A percentile compares a stretch with the other conserved stretches of the same genome.
Conservation (phyloP, 2,888 invertebrate genomes). For the Troides aeacus region DNA sequence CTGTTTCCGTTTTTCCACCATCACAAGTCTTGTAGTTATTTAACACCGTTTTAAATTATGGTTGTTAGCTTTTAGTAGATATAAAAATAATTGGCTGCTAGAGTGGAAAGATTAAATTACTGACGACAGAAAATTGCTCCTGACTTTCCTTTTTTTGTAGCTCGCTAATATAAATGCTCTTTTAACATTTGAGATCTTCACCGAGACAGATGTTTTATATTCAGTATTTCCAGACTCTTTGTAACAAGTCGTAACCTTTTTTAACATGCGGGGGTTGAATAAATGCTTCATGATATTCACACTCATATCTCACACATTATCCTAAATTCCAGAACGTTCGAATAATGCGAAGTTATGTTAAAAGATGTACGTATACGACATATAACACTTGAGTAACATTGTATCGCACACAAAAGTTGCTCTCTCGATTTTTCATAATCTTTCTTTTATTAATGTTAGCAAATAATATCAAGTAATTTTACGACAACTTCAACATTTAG, state of each 20-base stretch:
- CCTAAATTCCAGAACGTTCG: neutral
- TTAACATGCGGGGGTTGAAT: conserved; percentile 18
- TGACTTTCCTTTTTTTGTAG: neutral
- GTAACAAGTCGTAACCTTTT: conserved; percentile 14
- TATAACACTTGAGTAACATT: neutral
- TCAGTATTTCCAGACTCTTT: conserved; percentile 1
- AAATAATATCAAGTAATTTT: too few relatives aligned
- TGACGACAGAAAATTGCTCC: too few relatives aligned
- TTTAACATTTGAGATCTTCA: neutral
- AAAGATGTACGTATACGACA: neutral
- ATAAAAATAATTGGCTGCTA: too few relatives aligned
- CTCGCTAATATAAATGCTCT: neutral
- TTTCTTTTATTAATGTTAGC: too few relatives aligned
- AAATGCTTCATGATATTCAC: conserved; percentile 6
- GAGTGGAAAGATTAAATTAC: too few relatives aligned
- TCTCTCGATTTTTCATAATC: too few relatives aligned
- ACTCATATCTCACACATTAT: conserved; percentile 12
- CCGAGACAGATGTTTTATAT: conserved; percentile 10
- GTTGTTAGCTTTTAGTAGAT: too few relatives aligned
- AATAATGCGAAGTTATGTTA: neutral
- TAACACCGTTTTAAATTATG: too few relatives aligned
- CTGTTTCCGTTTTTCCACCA: too few relatives aligned
- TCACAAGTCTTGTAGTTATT: too few relatives aligned
- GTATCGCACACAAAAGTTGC: too few relatives aligned
- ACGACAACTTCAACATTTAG: too few relatives aligned